Base-by-base conservation (phyloP, 1,140 invertebrate genomes). In the Stratiolaelaps scimitus region DNA sequence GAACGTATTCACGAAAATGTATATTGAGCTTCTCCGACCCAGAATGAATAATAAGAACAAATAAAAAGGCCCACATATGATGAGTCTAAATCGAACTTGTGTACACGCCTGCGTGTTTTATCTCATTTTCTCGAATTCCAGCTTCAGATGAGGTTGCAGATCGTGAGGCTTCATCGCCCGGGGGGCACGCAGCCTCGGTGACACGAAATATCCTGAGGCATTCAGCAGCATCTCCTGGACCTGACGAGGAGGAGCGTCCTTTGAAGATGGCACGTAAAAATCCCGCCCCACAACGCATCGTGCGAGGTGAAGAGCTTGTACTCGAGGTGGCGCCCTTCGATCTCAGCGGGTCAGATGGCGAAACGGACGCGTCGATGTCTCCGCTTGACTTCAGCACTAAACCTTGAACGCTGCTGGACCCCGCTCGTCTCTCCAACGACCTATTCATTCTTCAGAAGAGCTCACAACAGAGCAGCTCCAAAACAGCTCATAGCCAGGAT, bases 201-300 rank as follows among this genome's bases (percentile, higher is more conserved):
- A 40, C 34, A 10, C 34, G 34, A 40, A 40, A 40, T 10, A 10
- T 40, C 4, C 10, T 40, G 10, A 40, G 34, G 34, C 34, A 40
- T 40, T 40, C 34, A 40, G 34, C 34, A 40, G 4, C 34, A 40
- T 40, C 34, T 40, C 53, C 53, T 20, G 13, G 15, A 1, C n/a
- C 34, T 15, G 53, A 60, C 23, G 53, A 60, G 10, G 53, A 60
- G 23, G 53, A 60, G 23, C 26, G 34, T 15, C 53, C 53, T 4
- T 60, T 34, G 53, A 60, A 60, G 23, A 26, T 34, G 26, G 53
- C 26, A 60, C 53, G 53, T 34, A 60, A 60, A 23, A 60, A 60
- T 60, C 53, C 53, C 26, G 53, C 53, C 23, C 53, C 53, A 34
- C 53, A 60, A 23, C 53, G 53, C 53, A 60, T 60, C 53, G 53